These are phyloP conservation scores for Leptestheria dahalacensis DNA, from an alignment of 1,140 invertebrate species.

Conservation along the genomic window DNA sequence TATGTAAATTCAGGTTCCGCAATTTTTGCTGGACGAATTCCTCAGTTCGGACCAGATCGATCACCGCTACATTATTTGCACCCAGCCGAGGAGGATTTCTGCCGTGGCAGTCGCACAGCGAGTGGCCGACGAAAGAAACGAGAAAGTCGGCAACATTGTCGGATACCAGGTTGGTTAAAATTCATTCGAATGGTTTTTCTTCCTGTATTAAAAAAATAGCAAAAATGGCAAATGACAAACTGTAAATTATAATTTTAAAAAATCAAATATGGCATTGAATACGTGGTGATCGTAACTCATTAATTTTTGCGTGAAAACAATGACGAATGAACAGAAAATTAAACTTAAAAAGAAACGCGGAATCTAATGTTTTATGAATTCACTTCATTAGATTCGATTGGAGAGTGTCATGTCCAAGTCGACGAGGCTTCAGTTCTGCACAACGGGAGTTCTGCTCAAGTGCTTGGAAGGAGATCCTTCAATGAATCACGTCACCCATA, in stretches of 20 bases:
- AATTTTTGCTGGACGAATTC: conserved; percentile 75
- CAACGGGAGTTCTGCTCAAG: conserved; percentile 73
- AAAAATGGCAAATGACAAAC: conserved; percentile 1
- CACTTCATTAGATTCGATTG: conserved; percentile 39
- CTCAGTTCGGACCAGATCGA: conserved; percentile 29
- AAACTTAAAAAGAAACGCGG: background rate
- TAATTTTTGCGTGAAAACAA: too few relatives aligned
- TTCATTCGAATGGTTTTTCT: too few relatives aligned
- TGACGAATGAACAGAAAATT: too few relatives aligned
- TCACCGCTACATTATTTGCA: conserved; percentile 71
- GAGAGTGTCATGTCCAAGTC: conserved; percentile 57
- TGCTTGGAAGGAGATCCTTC: conserved; percentile 57
- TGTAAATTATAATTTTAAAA: too few relatives aligned
- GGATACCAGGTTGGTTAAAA: conserved; percentile 86
- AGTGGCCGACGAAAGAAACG: conserved; percentile 69
- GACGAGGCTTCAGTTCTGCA: conserved; percentile 75
- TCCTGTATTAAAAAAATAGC: too few relatives aligned
- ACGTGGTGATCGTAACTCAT: too few relatives aligned
- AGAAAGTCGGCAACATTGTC: conserved; percentile 64
- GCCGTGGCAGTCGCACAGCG: conserved; percentile 81
- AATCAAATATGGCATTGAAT: too few relatives aligned
- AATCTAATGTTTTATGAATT: background rate
- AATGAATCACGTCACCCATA: conserved; percentile 52
- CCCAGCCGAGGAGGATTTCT: conserved; percentile 80
- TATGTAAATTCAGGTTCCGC: conserved; percentile 52